Evolutionary conservation across 2,888 invertebrate species (phyloP), one percentile per base, ranked within the genome.

Genomic region (Chalcis sispes): DNA sequence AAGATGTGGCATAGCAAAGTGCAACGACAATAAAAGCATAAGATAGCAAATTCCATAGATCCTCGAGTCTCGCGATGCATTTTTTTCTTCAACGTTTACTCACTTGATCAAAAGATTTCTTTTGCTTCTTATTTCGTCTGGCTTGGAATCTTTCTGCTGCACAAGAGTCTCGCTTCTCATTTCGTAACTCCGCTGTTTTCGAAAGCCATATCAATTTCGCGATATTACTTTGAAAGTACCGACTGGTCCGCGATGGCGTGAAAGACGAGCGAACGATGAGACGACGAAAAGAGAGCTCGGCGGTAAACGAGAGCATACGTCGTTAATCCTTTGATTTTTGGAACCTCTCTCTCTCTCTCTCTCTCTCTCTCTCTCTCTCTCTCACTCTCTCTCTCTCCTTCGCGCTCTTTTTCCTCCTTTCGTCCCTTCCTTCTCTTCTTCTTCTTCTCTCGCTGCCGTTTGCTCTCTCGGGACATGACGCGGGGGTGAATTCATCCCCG

Each of bases 251-350:
- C 71, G 61, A 75, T 20, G 64, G 59, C 59, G 74, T 73, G 79
- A 73, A 76, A 77, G 73, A 72, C 65, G 70, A 75, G 65, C 40
- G 54, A 20, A 40, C 48, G 62, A 3, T 42, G 62, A 67, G 72
- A 66, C 66, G 66, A 66, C 36, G 10, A n/a, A n/a, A n/a, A n/a
- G n/a, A 50, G 50, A 50, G 50, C 50, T 40, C 66, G 23, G 46
- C 40, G 27, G 72, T 79, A 78, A 77, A 79, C 76, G 80, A 81
- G 72, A 76, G 72, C 70, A 82, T 79, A 79, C 81, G 82, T 82
- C 81, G 84, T 81, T 83, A 82, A 84, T 84, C 84, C 84, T 85
- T 85, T 85, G 85, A 86, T 86, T 86, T 84, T 86, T 84, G 82
- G 83, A 82, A 65, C 20, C 72, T 62, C 54, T 40, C 32, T 1